Evolutionary conservation across 2,888 invertebrate species (phyloP).

Genomic region (Pardosa pseudoannulata): DNA sequence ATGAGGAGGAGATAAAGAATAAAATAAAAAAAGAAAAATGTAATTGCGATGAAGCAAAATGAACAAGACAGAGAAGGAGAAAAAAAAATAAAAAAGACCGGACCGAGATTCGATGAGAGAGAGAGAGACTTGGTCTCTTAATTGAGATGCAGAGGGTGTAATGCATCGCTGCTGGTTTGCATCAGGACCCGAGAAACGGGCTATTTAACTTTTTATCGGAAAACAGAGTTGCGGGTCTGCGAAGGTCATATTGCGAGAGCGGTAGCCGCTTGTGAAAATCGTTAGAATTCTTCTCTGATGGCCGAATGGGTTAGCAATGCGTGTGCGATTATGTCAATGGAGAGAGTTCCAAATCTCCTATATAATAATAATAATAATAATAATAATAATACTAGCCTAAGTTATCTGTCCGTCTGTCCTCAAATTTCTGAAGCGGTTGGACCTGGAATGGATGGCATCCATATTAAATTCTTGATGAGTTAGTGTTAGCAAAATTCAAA

Average conservation of each 20-base stretch:
- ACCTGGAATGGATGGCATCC: too few relatives aligned
- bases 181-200: constrained; percentile 10
- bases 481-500: too few relatives aligned
- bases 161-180: constrained; percentile 14
- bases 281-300: too few relatives aligned
- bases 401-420: too few relatives aligned
- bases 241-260: constrained; percentile 12
- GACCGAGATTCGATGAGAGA: neutral
- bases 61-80: neutral
- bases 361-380: too few relatives aligned
- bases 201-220: constrained; percentile 2
- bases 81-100: neutral
- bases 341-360: too few relatives aligned
- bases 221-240: neutral
- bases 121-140: neutral
- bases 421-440: too few relatives aligned
- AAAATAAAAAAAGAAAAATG: neutral
- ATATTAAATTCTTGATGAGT: too few relatives aligned
- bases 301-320: too few relatives aligned
- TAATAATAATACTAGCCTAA: too few relatives aligned
- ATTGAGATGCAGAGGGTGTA: constrained; percentile 24
- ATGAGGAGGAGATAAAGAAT: neutral
- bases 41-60: neutral
- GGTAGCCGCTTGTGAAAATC: neutral
- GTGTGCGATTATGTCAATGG: too few relatives aligned